Conservation (phyloP, 1,140 invertebrate species). For the Paracyclopina nana region DNA sequence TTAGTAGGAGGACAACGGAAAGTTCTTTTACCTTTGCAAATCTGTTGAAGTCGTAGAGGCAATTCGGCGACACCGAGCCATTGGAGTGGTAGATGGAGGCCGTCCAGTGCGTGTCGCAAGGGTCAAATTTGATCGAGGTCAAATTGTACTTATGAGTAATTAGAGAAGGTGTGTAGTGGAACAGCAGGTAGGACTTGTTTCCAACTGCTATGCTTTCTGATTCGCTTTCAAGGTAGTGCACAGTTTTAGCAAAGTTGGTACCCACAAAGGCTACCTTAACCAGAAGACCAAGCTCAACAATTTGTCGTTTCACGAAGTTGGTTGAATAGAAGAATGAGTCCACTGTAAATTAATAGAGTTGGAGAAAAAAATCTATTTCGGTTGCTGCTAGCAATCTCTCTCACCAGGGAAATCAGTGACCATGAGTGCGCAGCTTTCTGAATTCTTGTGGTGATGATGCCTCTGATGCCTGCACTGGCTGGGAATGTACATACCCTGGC, state of each 20-base stretch:
- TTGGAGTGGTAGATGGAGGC: neutral
- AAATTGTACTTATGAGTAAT: neutral
- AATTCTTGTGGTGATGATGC: conserved; percentile 19
- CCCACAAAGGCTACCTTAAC: conserved; percentile 24
- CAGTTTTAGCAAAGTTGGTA: conserved; percentile 20
- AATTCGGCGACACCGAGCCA: neutral
- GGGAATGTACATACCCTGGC: conserved; percentile 36
- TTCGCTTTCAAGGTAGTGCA: neutral
- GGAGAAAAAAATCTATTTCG: neutral
- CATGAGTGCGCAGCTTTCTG: conserved; percentile 33
- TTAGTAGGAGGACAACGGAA: no score
- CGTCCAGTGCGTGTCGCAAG: neutral
- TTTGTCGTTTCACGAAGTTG: conserved; percentile 22
- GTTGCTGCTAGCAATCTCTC: neutral
- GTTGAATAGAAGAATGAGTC: conserved; percentile 21
- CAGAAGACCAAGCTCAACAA: conserved; percentile 23
- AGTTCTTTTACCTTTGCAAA: conserved; percentile 5
- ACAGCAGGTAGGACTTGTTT: neutral
- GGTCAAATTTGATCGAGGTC: neutral
- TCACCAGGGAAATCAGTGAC: conserved; percentile 33
- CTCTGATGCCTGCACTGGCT: conserved; percentile 13
- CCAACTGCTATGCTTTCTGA: neutral
- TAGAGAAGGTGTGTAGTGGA: neutral
- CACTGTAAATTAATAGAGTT: neutral
- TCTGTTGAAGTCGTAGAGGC: conserved; percentile 1